Conservation (phyloP, 2,113 vertebrate genomes). For the Struthidea cinerea region DNA sequence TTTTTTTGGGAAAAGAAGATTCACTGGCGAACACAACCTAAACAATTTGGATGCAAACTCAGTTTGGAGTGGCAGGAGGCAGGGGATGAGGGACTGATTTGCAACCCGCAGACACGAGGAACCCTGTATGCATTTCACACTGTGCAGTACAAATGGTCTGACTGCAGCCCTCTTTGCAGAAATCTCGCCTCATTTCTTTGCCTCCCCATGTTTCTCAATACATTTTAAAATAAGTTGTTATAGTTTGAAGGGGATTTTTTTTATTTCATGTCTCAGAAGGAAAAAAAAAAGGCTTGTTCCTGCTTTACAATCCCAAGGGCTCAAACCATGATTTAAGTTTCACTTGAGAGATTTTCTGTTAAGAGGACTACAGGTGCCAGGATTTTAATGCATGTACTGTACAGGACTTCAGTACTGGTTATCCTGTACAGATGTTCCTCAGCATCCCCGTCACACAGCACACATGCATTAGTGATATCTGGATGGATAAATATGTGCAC, state of each 20-base stretch:
- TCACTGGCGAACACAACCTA: neutral
- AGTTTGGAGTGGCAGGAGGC: neutral
- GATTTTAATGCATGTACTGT: neutral
- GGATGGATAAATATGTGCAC: neutral
- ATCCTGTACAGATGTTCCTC: neutral
- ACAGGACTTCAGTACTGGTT: neutral
- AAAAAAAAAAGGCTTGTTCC: neutral
- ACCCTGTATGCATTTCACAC: neutral
- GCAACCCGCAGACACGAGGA: neutral
- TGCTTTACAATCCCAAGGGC: neutral
- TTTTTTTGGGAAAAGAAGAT: neutral
- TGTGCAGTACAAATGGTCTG: neutral
- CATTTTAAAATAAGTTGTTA: neutral
- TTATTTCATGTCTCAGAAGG: neutral
- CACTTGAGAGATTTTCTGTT: neutral
- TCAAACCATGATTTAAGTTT: neutral
- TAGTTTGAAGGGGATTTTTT: fast-evolving
- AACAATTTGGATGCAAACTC: neutral
- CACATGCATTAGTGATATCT: neutral
- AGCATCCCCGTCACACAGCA: neutral
- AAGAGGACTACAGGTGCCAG: neutral
- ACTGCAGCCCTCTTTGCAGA: neutral
- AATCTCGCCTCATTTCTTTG: neutral
- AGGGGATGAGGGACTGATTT: neutral
- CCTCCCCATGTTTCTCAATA: neutral